These are phyloP conservation scores for Apocheima hispidaria DNA, from an alignment of 2,888 invertebrate genomes.

Conservation along the genomic window DNA sequence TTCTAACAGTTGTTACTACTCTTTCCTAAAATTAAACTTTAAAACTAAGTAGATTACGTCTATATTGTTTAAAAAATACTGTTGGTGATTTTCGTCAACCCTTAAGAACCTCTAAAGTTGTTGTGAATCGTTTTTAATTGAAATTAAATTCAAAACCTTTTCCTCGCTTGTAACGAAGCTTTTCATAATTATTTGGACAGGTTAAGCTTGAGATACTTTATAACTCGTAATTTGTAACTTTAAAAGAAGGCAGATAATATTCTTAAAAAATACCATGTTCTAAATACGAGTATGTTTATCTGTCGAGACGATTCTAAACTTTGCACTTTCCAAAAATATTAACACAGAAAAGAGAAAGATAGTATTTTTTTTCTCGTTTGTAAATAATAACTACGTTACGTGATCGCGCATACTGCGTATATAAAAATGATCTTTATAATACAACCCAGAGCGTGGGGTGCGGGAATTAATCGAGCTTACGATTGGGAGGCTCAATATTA, in stretches of 20 bases:
- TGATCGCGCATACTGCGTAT: no score
- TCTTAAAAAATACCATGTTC: background rate
- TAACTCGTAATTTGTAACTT: background rate
- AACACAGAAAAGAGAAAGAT: no score
- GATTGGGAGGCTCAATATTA: no score
- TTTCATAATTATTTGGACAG: slow-evolving; percentile 14
- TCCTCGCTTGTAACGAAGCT: slow-evolving; percentile 1
- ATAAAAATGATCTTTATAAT: no score
- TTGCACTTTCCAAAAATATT: no score
- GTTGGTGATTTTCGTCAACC: background rate
- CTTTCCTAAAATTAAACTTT: background rate
- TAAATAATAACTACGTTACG: no score
- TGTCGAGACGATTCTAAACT: no score
- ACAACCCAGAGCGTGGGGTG: no score
- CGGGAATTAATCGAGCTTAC: no score
- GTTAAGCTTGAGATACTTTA: background rate
- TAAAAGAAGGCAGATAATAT: background rate
- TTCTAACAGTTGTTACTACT: background rate
- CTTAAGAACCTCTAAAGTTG: background rate
- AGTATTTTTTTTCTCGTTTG: no score
- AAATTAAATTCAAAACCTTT: slow-evolving; percentile 4
- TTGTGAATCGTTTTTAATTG: slow-evolving; percentile 12
- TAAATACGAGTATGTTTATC: no score
- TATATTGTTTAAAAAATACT: background rate
- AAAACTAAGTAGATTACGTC: background rate